These are phyloP conservation scores for Laticauda colubrina DNA, from an alignment of 2,113 vertebrate genomes.

Conservation along the genomic window DNA sequence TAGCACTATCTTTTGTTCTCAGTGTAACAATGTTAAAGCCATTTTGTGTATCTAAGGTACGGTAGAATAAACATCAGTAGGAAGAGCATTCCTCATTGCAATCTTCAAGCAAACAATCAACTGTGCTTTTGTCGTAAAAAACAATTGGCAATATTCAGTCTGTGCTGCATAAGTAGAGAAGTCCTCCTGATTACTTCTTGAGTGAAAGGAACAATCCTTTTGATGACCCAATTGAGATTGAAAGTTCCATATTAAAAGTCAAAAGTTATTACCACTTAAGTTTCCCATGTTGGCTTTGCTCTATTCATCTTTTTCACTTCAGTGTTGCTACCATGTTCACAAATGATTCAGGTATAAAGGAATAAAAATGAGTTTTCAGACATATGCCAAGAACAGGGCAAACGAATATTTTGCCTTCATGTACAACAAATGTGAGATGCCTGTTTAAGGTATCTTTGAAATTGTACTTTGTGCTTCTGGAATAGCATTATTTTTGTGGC, in stretches of 20 bases:
- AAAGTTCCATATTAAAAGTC: slow-evolving; percentile 23
- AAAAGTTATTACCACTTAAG: neutral
- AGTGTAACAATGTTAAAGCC: slow-evolving; percentile 1
- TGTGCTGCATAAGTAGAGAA: neutral
- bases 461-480: neutral
- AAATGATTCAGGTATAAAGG: neutral
- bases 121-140: neutral
- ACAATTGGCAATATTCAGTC: neutral
- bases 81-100: slow-evolving; percentile 6
- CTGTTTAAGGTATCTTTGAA: neutral
- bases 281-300: neutral
- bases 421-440: neutral
- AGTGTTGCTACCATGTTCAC: neutral
- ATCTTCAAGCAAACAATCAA: slow-evolving; percentile 7
- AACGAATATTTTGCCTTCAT: neutral
- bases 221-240: neutral
- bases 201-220: neutral
- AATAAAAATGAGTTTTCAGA: neutral
- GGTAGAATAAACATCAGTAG: neutral
- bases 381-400: neutral
- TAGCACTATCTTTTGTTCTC: slow-evolving; percentile 1
- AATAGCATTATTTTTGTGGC: neutral
- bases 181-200: neutral
- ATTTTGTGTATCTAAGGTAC: neutral
- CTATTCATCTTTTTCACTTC: neutral